Evolutionary conservation across 2,888 invertebrate species (phyloP).

Genomic region (Geophilus truncorum): DNA sequence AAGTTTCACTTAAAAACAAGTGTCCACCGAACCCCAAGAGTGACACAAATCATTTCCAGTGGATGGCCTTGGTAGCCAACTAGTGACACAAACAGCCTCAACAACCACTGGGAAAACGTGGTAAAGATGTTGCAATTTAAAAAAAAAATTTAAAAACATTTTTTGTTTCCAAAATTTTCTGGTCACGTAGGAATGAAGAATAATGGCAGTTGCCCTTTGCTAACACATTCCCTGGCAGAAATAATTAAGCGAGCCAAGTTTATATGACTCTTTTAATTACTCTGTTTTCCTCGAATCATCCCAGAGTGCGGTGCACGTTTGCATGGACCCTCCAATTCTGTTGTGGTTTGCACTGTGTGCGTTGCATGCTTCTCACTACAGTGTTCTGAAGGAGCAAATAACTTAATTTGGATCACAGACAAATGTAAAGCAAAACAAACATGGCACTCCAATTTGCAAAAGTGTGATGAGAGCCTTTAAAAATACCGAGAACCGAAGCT

Average conservation of each 20-base stretch:
- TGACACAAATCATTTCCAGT: too few species aligned
- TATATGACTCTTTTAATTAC: neutral
- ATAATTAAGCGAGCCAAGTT: neutral
- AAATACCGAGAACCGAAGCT: neutral
- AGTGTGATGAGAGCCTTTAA: neutral
- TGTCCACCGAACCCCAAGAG: too few species aligned
- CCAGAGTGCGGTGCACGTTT: neutral
- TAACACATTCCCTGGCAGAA: neutral
- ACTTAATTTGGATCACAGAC: neutral
- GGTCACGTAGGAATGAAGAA: neutral
- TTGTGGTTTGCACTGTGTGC: neutral
- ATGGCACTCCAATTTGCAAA: neutral
- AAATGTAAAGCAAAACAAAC: neutral
- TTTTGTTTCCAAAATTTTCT: neutral
- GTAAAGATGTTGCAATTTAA: neutral
- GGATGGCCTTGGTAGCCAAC: too few species aligned
- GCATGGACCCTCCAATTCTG: neutral
- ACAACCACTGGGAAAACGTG: too few species aligned
- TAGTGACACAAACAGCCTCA: too few species aligned
- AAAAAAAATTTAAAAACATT: neutral
- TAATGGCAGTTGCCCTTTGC: neutral
- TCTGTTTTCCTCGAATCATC: neutral
- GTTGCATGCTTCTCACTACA: neutral
- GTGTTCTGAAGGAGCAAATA: neutral
- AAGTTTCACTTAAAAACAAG: too few species aligned